phyloP scores from a whole-genome alignment of 2,888 invertebrate genomes.

The Clistopyga incitator region DNA sequence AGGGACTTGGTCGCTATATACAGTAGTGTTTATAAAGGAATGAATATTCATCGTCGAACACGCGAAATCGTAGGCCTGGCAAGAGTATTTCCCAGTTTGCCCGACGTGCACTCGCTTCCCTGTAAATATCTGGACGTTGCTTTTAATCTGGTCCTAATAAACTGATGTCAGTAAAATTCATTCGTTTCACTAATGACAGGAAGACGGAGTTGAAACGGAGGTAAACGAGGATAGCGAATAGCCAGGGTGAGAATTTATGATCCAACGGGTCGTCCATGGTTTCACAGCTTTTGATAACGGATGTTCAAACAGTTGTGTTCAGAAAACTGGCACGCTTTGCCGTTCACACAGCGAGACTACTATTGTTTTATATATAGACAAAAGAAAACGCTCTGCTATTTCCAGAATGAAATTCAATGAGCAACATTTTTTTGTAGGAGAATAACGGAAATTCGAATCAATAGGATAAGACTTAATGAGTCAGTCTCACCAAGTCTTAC shows the following conservation, averaged over 20 bases:
- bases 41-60: slow-evolving; percentile 79
- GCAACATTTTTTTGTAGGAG: not conserved
- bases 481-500: not conserved
- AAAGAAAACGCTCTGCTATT: not conserved
- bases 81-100: slow-evolving; percentile 45
- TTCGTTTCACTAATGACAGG: slow-evolving; percentile 75
- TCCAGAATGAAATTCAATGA: not conserved
- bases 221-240: slow-evolving; percentile 55
- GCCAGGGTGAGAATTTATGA: slow-evolving; percentile 71
- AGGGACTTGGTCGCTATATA: slow-evolving; percentile 40
- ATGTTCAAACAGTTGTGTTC: slow-evolving; percentile 13
- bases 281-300: slow-evolving; percentile 60
- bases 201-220: slow-evolving; percentile 70
- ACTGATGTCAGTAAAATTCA: slow-evolving; percentile 76
- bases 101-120: slow-evolving; percentile 32
- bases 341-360: not conserved
- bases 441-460: not conserved
- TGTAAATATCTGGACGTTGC: slow-evolving; percentile 20
- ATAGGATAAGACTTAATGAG: not conserved
- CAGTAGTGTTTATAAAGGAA: slow-evolving; percentile 72
- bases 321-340: not conserved
- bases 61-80: slow-evolving; percentile 74
- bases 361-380: not conserved
- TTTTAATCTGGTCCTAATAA: slow-evolving; percentile 70
- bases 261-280: slow-evolving; percentile 58